Conservation (phyloP, 2,113 vertebrate species). For the Daubentonia madagascariensis region DNA sequence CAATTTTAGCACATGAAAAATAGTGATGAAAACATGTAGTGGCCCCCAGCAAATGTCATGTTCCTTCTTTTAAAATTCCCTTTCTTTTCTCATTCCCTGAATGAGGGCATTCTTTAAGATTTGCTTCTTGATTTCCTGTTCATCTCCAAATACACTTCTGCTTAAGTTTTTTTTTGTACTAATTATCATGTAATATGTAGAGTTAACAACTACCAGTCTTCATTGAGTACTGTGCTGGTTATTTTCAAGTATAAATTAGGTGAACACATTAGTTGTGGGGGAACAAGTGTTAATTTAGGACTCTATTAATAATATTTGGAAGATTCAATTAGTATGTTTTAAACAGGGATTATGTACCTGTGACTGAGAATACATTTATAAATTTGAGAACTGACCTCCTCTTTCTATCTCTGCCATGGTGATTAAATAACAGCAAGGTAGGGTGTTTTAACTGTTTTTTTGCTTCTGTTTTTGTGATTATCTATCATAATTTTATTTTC, state of each 20-base stretch:
- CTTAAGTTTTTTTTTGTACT: neutral
- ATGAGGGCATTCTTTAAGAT: neutral
- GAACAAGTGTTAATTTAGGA: neutral
- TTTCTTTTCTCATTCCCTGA: neutral
- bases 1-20: neutral
- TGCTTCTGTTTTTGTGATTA: neutral
- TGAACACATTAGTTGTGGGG: neutral
- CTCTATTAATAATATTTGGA: neutral
- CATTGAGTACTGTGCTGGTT: neutral
- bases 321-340: neutral
- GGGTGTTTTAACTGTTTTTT: neutral
- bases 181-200: neutral
- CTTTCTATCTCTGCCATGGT: neutral
- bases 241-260: neutral
- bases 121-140: neutral
- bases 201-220: neutral
- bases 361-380: neutral
- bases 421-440: neutral
- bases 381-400: neutral
- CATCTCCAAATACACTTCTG: neutral
- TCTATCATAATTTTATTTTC: neutral
- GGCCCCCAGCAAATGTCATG: neutral
- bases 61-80: neutral
- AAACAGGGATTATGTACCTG: neutral
- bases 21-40: neutral